Percentiles rank a stretch among this genome's conserved stretches.
Evolutionary conservation across 2,797 vertebrate genomes (phyloP).

Genomic region (Dendrocincla tyrannina): DNA sequence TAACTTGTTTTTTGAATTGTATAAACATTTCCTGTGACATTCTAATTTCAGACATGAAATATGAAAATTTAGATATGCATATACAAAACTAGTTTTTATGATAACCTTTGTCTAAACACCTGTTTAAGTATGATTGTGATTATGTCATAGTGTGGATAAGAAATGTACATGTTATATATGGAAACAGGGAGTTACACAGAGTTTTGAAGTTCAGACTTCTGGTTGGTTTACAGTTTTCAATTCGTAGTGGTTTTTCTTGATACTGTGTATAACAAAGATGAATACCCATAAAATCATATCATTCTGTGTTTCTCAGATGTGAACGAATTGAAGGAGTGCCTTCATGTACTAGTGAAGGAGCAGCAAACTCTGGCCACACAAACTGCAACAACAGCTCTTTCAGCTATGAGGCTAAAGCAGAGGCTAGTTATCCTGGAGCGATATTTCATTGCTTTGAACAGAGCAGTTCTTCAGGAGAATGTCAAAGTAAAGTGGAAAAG

Average conservation of each 20-base stretch:
- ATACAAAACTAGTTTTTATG: neutral
- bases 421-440: constrained; percentile 94
- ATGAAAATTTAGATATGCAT: neutral
- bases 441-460: constrained; percentile 95
- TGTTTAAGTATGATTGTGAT: neutral
- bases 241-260: neutral
- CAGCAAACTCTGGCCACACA: constrained; percentile 89
- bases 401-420: constrained; percentile 90
- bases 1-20: neutral
- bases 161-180: neutral
- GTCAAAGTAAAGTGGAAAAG: constrained; percentile 92
- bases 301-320: constrained; percentile 75
- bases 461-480: constrained; percentile 93
- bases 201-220: neutral
- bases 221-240: neutral
- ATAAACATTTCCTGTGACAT: neutral
- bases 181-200: neutral
- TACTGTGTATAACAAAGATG: neutral
- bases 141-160: neutral
- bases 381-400: constrained; percentile 91
- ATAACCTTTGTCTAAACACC: neutral
- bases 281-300: neutral
- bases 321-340: constrained; percentile 91
- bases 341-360: constrained; percentile 91
- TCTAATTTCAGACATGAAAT: neutral